Conservation (phyloP, 2,888 invertebrate genomes). For the Lutraria lutraria region DNA sequence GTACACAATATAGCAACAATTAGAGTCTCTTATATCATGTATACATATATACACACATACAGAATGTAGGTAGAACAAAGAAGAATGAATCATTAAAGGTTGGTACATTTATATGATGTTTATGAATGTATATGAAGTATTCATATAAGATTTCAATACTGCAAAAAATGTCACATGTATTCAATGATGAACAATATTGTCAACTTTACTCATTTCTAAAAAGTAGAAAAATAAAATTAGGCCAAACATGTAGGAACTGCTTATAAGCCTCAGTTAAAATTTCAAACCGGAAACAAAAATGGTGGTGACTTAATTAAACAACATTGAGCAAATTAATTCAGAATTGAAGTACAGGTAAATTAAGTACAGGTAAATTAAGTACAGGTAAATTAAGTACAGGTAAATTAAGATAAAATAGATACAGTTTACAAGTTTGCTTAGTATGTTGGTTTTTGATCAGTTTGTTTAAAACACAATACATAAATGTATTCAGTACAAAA, state of each 20-base stretch:
- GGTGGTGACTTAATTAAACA: too few relatives aligned
- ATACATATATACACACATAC: constrained; percentile 20
- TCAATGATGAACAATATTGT: not conserved
- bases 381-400: too few relatives aligned
- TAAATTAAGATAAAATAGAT: too few relatives aligned
- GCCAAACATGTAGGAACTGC: not conserved
- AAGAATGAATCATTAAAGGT: not conserved
- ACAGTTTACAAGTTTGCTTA: too few relatives aligned
- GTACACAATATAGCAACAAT: constrained; percentile 21
- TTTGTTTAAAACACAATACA: too few relatives aligned
- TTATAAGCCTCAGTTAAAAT: not conserved
- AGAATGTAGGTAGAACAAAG: not conserved
- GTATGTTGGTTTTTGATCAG: too few relatives aligned
- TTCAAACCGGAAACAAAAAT: too few relatives aligned
- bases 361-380: too few relatives aligned
- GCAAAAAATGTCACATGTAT: not conserved
- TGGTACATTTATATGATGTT: not conserved
- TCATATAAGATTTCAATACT: not conserved
- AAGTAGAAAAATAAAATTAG: not conserved
- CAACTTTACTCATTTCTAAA: not conserved
- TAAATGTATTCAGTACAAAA: too few relatives aligned
- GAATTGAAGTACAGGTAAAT: too few relatives aligned
- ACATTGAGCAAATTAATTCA: too few relatives aligned
- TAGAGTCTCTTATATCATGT: constrained; percentile 8
- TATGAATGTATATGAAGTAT: not conserved